A percentile compares a stretch with the other conserved stretches of the same genome.
Conservation (phyloP, 2,888 invertebrate genomes). For the Hydropsyche betteni region DNA sequence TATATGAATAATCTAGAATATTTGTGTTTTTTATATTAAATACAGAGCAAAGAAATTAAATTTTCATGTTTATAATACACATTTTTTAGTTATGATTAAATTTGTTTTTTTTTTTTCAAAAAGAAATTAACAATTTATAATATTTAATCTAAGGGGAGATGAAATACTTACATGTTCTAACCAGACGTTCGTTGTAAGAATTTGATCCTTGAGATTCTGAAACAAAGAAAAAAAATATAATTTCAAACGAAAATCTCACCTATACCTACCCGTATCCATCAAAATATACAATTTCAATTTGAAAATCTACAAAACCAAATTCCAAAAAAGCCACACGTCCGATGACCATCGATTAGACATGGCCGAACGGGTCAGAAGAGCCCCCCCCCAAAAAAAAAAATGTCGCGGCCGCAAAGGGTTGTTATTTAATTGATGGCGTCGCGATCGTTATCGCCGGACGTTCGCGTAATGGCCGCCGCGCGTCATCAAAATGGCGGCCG, state of each 20-base stretch:
- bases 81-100: no score
- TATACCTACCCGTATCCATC: no score
- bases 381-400: not conserved
- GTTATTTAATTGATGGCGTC: not conserved
- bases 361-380: not conserved
- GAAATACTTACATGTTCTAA: constrained; percentile 84
- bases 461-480: constrained; percentile 4
- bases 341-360: not conserved
- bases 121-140: no score
- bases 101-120: no score
- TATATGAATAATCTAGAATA: no score
- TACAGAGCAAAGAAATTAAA: no score
- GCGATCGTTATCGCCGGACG: constrained; percentile 12
- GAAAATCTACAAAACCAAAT: not conserved
- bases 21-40: no score
- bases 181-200: constrained; percentile 94
- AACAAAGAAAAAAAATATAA: constrained; percentile 59
- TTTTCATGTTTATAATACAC: no score
- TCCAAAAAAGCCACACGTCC: not conserved
- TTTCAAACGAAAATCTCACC: not conserved
- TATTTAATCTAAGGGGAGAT: not conserved
- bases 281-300: no score
- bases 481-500: constrained; percentile 6
- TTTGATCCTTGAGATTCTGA: constrained; percentile 94
- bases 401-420: not conserved